Base-by-base conservation (phyloP, 1,140 invertebrate genomes). In the Acromyrmex charruanus region DNA sequence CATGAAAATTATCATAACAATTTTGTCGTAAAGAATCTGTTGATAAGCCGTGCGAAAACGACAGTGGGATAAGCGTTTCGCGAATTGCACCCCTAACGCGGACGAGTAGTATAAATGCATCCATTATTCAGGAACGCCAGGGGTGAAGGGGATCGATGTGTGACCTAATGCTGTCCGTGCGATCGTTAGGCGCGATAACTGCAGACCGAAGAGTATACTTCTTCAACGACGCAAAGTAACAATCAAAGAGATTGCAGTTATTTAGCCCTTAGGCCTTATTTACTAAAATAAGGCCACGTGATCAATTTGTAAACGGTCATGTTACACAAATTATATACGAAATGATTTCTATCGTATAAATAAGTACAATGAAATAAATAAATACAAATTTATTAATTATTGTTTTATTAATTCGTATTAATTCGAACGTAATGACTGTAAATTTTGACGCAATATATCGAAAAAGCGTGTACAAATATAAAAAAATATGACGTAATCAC, bases 81-180 rank as follows among this genome's bases (percentile, higher is more conserved):
- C 55, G 69, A 75, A 61, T 72, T 87, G 61, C 35, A 69, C 58
- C 58, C 39, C 80, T 75, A 68, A 44, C 63, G 21, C 68, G 69
- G 55, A 86, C 58, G 61, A 65, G 71, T 87, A 77, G 69, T 77
- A 25, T 58, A 65, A 80, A 71, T 85, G 65, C 86, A 55, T 91
- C 74, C 74, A 91, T 91, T 88, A 91, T 91, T 91, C 86, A 91
- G 21, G 44, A 59, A 75, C 35, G 2, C 18, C 66, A 61, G 65
- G 74, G 58, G 61, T 80, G 61, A 80, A 58, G 75, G 59, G 63
- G 75, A 91, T 91, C 90, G 87, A 91, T 91, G 87, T 87, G 49
- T 72, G 72, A 91, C 55, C 89, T 77, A 88, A 91, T 61, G 87
- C 75, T 81, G 69, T 44, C 66, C 51, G 35, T 59, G 61, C 84